These are phyloP conservation scores for Herminia tarsipennalis DNA, from an alignment of 2,888 invertebrate species.

Conservation along the genomic window DNA sequence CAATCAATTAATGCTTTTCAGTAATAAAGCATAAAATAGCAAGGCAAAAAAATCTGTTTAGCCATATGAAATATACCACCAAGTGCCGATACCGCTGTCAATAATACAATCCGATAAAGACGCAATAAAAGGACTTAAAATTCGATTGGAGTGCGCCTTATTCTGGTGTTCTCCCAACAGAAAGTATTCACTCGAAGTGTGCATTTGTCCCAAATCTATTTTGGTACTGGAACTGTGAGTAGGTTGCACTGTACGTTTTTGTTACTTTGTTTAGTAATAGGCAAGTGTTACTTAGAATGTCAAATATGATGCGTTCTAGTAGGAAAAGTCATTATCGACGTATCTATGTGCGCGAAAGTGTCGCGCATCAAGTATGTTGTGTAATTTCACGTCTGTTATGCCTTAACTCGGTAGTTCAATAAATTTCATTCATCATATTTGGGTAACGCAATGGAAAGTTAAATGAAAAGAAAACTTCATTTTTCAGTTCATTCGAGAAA, in stretches of 20 bases:
- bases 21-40: constrained; percentile 30
- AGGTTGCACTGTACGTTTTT: constrained; percentile 41
- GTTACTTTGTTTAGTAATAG: constrained; percentile 46
- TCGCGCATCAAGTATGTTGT: constrained; percentile 22
- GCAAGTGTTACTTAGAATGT: constrained; percentile 56
- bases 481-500: constrained; percentile 18
- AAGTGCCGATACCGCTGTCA: constrained; percentile 35
- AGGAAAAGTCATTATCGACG: constrained; percentile 51
- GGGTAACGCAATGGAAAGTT: constrained; percentile 14
- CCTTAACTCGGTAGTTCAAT: constrained; percentile 17
- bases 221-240: constrained; percentile 53
- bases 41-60: constrained; percentile 37
- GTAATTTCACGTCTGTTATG: constrained; percentile 26
- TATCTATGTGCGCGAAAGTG: constrained; percentile 55
- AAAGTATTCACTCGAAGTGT: constrained; percentile 61
- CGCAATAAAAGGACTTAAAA: constrained; percentile 65
- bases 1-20: constrained; percentile 25
- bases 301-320: constrained; percentile 59
- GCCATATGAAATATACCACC: constrained; percentile 33
- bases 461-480: constrained; percentile 20
- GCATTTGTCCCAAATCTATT: constrained; percentile 74
- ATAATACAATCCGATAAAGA: constrained; percentile 51
- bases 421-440: constrained; percentile 20
- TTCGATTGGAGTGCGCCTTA: constrained; percentile 70
- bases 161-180: constrained; percentile 60